Percentiles rank a stretch among this genome's conserved stretches.
phyloP scores from a whole-genome alignment of 2,113 vertebrate genomes.

The Glareola pratincola region DNA sequence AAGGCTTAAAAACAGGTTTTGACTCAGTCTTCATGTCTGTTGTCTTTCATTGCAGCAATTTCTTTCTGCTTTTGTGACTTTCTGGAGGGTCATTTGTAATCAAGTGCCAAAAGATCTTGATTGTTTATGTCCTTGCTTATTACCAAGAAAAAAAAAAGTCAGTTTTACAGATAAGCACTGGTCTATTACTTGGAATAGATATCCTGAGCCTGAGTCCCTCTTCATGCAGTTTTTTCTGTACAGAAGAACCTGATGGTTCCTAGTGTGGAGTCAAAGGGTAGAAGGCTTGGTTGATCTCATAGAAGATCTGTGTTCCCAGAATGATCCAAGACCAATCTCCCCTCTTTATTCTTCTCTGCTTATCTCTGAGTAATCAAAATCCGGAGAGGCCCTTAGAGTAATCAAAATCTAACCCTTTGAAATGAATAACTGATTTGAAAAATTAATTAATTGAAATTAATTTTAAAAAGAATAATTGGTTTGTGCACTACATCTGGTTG shows the following conservation, averaged over 20 bases:
- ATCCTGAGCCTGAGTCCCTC: not conserved
- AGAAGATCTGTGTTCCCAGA: not conserved
- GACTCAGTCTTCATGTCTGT: not conserved
- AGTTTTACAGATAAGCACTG: not conserved
- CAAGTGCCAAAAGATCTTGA: not conserved
- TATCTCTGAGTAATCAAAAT: not conserved
- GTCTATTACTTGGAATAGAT: not conserved
- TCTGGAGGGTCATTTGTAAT: not conserved
- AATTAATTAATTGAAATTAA: too few species aligned
- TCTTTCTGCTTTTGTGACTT: not conserved
- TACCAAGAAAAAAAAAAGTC: not conserved
- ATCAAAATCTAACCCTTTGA: not conserved
- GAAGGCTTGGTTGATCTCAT: not conserved
- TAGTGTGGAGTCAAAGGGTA: not conserved
- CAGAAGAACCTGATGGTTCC: not conserved
- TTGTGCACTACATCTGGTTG: not conserved
- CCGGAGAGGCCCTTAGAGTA: not conserved
- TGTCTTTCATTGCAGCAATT: not conserved
- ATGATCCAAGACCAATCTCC: not conserved
- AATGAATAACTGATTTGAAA: not conserved
- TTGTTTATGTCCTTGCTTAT: not conserved
- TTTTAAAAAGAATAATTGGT: not conserved
- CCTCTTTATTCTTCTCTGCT: not conserved
- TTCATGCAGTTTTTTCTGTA: not conserved
- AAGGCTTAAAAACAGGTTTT: not conserved